Evolutionary conservation across 2,797 vertebrate genomes (phyloP), one percentile per base, ranked within the genome.

Genomic region (Podarcis siculus): DNA sequence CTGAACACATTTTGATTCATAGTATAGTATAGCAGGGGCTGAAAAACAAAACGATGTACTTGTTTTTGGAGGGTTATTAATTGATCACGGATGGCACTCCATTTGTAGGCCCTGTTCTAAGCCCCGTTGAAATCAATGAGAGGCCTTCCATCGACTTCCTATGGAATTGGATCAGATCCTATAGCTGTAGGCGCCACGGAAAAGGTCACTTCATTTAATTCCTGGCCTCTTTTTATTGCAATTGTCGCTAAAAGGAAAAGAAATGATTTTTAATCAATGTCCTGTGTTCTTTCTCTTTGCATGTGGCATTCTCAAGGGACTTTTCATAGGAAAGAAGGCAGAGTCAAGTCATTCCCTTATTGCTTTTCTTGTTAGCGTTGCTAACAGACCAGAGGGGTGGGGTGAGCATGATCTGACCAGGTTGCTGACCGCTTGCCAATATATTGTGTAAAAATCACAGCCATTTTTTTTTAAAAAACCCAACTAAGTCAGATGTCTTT

Each of bases 221-320:
- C 84, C 91, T 92, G 91, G 92, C 93, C 87, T 94, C 87, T 93
- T 94, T 95, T 95, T 95, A 94, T 86, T 87, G 93, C 90, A 94
- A 91, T 94, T 93, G 93, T 93, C 90, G 93, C 90, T 95, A 95
- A 95, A 95, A 96, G 92, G 79, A 90, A 95, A 95, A 95, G 93
- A 94, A 95, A 95, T 95, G 94, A 93, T 95, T 94, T 73, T 0
- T 39, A 82, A 93, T 72, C 87, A 89, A 90, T 93, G 82, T 90
- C 82, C 94, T 94, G 93, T 95, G 92, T 92, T 85, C 69, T 95
- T 91, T 95, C 90, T 66, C 82, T 86, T 94, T 90, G 89, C 90
- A 92, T 91, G 77, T 89, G 89, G 87, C 93, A 83, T 42, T 92
- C 92, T 94, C 93, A 91, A 94, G 94, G 87, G 93, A 85, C 89